Evolutionary conservation across 2,797 vertebrate species (phyloP).

Genomic region (Peromyscus aztecus): DNA sequence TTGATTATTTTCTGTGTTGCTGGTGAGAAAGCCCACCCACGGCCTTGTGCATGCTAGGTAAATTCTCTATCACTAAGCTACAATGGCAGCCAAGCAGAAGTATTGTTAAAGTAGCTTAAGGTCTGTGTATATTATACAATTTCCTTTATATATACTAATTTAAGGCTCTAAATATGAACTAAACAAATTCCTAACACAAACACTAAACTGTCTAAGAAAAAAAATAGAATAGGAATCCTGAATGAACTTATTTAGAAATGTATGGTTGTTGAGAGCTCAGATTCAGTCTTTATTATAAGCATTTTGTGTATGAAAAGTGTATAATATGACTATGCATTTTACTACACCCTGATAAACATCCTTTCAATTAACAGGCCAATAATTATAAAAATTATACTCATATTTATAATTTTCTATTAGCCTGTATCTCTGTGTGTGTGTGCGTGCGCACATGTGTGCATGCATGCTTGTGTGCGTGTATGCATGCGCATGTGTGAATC

Average conservation of each 20-base stretch:
- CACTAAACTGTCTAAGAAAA: background rate
- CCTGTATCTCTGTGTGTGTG: background rate
- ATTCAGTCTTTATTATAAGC: background rate
- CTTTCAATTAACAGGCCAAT: background rate
- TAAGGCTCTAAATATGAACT: background rate
- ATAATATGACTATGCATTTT: background rate
- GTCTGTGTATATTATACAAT: background rate
- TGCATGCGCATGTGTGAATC: background rate
- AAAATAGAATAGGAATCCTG: background rate
- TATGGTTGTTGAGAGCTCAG: background rate
- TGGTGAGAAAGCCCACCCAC: background rate
- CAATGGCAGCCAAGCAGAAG: background rate
- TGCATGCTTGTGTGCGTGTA: background rate
- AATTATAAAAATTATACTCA: background rate
- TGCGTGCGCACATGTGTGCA: accelerated
- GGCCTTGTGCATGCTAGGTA: background rate
- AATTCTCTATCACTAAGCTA: background rate
- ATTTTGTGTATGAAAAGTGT: background rate
- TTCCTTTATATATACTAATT: background rate
- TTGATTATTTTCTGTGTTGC: background rate
- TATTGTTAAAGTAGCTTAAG: slow-evolving; percentile 32
- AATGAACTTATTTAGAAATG: background rate
- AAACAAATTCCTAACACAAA: background rate
- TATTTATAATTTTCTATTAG: slow-evolving; percentile 5
- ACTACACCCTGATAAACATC: background rate